A percentile compares a stretch with the other conserved stretches of the same genome.
Conservation (phyloP, 2,113 vertebrate genomes). For the Noctilio leporinus region DNA sequence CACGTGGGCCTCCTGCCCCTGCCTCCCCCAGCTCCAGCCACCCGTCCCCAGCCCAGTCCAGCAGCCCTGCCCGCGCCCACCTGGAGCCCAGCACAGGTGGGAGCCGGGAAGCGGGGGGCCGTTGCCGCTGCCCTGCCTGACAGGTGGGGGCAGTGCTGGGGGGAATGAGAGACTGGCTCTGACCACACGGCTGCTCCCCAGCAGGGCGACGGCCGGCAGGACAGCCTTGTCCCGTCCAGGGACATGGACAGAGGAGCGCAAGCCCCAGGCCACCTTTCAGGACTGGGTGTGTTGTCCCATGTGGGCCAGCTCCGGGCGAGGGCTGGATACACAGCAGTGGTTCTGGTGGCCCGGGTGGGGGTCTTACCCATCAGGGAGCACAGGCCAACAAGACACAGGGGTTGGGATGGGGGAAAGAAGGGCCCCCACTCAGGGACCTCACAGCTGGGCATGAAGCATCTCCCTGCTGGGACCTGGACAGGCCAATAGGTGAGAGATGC, state of each 20-base stretch:
- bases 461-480: fast-evolving
- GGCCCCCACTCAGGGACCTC: background rate
- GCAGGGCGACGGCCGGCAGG: background rate
- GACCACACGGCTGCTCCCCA: background rate
- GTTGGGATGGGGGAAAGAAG: background rate
- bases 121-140: too few relatives aligned
- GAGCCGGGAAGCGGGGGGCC: background rate
- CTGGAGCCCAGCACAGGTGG: background rate
- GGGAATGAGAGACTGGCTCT: background rate
- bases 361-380: background rate
- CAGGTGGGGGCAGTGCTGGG: too few relatives aligned
- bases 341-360: background rate
- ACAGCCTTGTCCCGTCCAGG: background rate
- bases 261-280: background rate
- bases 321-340: background rate
- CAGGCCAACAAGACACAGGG: background rate
- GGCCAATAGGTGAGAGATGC: background rate
- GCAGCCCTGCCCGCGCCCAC: background rate
- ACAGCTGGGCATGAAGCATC: background rate
- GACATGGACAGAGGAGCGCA: fast-evolving
- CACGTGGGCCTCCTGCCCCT: too few relatives aligned
- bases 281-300: fast-evolving
- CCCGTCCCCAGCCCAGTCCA: background rate
- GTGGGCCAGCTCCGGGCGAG: background rate
- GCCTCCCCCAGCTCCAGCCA: background rate